Base-by-base conservation (phyloP, 2,113 vertebrate species). In the Salminus brasiliensis region DNA sequence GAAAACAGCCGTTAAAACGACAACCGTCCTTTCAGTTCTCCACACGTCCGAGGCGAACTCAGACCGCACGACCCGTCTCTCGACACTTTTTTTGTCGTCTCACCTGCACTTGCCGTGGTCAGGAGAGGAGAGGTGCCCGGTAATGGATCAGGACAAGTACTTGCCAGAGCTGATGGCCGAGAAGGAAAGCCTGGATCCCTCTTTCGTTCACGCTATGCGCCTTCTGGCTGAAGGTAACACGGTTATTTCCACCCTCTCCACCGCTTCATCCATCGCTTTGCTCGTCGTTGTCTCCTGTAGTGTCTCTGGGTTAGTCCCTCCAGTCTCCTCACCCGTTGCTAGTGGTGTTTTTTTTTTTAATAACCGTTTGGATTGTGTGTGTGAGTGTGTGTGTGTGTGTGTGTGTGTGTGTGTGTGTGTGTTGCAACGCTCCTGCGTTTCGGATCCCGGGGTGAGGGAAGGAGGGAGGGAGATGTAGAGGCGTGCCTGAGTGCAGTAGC, bases 141-240 rank as follows among this genome's bases (percentile, higher is more conserved):
- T 76, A 76, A 98, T 98, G 97, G 95, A 96, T 91, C 94, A 96
- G 88, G 95, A 97, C 84, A 95, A 96, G 93, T 94, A 95, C 88
- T 88, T 97, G 91, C 95, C 96, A 86, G 95, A 97, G 90, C 94
- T 98, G 92, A 92, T 95, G 93, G 94, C 95, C 57, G 96, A 98
- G 90, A 98, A 96, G 85, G 95, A 94, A 88, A 95, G 90, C 88
- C 74, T 98, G 94, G 96, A 98, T 85, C 90, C 95, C 36, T 95
- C 95, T 62, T 98, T 96, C 91, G 95, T 95, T 86, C 96, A 98
- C 65, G 96, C 96, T 3, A 93, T 95, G 91, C 96, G 96, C 76
- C 93, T 98, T 78, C 91, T 98, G 86, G 94, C 95, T 6, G 95
- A 97, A 93, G 97, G 97, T 97, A 95, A 93, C 83, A 57, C 27